Evolutionary conservation across 2,113 vertebrate genomes (phyloP), one percentile per base, ranked within the genome.

Genomic region (Pithys albifrons): DNA sequence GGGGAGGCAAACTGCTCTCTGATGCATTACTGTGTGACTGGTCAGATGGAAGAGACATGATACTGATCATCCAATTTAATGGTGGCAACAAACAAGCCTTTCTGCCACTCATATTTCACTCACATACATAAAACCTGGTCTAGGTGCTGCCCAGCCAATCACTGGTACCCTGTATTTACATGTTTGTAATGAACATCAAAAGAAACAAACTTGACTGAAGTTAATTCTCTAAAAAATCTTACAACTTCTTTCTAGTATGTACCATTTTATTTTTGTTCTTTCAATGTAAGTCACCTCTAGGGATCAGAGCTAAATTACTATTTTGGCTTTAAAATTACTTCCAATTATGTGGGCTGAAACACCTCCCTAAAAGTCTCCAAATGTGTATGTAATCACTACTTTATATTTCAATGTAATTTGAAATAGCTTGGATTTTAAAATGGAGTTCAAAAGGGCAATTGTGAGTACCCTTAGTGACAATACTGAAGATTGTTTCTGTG

Each of bases 321-420:
- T 91, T 96, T 95, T 91, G 87, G 62, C 89, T 93, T 93, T 80
- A 71, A 94, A 90, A 92, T 86, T 8, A 52, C 61, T 91, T 93
- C 73, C 81, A 91, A n/a, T 92, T 91, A 81, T 75, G 77, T 95
- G 84, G 70, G 84, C 70, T 91, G 87, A 35, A 94, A 65, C 76
- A 51, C 52, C n/a, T 85, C 84, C 70, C 28, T 93, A 41, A 85
- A 93, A 97, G 81, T 91, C 76, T 89, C 81, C 64, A 91, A 82
- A 76, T 78, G 31, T 29, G 9, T 78, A 57, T 80, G 49, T 91
- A 91, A 88, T 87, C 62, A 76, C 74, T 84, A 18, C 62, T 78
- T 91, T 81, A 55, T 86, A 64, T 79, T 75, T 94, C 57, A 79
- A 35, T n/a, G 45, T 85, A 41, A 92, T 91, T 77, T 93, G 35